Evolutionary conservation across 1,140 invertebrate species (phyloP).

Genomic region (Stratiolaelaps scimitus): DNA sequence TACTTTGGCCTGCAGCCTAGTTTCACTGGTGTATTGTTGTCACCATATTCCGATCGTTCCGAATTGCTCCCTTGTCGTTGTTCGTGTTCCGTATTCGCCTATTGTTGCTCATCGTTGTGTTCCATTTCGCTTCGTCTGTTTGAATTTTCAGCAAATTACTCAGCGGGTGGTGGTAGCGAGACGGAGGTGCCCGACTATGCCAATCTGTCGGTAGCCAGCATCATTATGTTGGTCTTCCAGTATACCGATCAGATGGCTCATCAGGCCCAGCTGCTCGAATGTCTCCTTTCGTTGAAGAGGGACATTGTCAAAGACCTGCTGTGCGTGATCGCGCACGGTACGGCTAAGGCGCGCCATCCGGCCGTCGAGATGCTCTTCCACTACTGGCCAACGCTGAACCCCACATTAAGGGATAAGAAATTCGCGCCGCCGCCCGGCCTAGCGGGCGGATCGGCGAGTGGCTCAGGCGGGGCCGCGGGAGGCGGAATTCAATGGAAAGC

Average conservation of each 20-base stretch:
- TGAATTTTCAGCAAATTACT: constrained; percentile 11
- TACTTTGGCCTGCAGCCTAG: too few species aligned
- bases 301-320: constrained; percentile 81
- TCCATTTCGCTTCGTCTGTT: constrained; percentile 25
- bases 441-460: background rate
- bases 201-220: constrained; percentile 72
- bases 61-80: too few species aligned
- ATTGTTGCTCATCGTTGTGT: too few species aligned
- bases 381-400: constrained; percentile 98
- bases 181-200: constrained; percentile 63
- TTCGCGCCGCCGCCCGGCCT: constrained; percentile 37
- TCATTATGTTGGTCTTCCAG: constrained; percentile 95
- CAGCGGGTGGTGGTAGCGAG: constrained; percentile 29
- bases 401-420: constrained; percentile 76
- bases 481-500: constrained; percentile 36
- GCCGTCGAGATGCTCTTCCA: constrained; percentile 94
- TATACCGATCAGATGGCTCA: constrained; percentile 82
- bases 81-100: too few species aligned
- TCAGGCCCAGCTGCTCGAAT: constrained; percentile 86
- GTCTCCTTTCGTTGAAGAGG: constrained; percentile 78
- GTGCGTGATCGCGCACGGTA: constrained; percentile 91
- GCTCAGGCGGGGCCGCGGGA: constrained; percentile 11
- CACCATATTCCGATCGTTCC: too few species aligned
- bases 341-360: constrained; percentile 70
- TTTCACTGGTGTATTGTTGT: too few species aligned